A percentile compares a stretch with the other conserved stretches of the same genome.
Conservation (phyloP, 2,888 invertebrate species). For the Ophion costatus region DNA sequence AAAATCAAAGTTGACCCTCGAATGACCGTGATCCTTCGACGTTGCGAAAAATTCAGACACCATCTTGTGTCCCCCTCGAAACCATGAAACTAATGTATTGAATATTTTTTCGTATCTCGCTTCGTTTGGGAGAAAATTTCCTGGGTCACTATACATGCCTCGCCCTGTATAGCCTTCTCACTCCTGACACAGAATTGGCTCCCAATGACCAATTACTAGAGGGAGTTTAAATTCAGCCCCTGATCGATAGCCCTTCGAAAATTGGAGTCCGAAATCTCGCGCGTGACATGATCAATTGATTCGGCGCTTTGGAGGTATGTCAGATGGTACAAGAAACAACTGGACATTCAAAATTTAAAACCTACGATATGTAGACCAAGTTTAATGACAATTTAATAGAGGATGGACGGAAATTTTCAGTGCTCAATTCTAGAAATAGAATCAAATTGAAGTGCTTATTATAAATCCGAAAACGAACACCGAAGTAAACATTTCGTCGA, state of each 20-base stretch:
- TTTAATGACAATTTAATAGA: background rate
- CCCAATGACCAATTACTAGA: constrained; percentile 78
- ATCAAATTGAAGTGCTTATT: background rate
- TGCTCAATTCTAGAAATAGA: constrained; percentile 1
- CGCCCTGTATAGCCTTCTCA: background rate
- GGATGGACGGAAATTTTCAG: background rate
- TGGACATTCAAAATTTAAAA: background rate
- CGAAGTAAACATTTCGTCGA: background rate
- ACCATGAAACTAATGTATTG: too few species aligned
- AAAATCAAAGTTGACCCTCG: too few species aligned
- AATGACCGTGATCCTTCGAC: too few species aligned
- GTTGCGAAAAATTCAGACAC: too few species aligned
- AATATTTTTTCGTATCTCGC: too few species aligned
- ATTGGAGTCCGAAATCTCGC: constrained; percentile 63
- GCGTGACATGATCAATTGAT: constrained; percentile 54
- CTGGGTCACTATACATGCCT: too few species aligned
- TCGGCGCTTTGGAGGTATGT: constrained; percentile 29
- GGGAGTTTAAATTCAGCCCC: constrained; percentile 77
- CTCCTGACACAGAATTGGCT: constrained; percentile 47
- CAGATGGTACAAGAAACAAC: background rate
- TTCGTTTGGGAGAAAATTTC: too few species aligned
- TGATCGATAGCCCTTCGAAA: constrained; percentile 70
- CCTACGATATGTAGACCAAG: background rate
- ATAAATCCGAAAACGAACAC: too few species aligned
- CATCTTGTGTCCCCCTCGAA: too few species aligned